These are phyloP conservation scores for Crotophaga sulcirostris DNA, from an alignment of 2,113 vertebrate species.

Conservation along the genomic window DNA sequence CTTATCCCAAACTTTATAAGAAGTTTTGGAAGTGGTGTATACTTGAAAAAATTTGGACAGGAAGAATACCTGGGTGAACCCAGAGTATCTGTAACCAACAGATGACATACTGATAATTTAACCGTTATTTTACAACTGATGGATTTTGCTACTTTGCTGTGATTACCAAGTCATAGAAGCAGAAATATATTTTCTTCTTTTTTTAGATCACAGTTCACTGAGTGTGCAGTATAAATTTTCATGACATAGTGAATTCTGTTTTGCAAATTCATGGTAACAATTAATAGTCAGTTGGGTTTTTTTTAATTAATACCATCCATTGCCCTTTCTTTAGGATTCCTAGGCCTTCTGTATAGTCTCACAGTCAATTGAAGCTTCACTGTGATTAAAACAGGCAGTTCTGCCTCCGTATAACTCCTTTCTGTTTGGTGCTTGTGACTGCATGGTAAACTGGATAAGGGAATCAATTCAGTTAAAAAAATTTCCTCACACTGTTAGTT, in stretches of 20 bases:
- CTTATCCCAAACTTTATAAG: not conserved
- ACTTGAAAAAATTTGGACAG: not conserved
- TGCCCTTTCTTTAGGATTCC: slow-evolving; percentile 48
- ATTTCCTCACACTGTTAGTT: not conserved
- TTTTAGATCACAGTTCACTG: not conserved
- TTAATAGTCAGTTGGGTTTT: not conserved
- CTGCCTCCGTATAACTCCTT: slow-evolving; percentile 40
- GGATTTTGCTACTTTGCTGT: not conserved
- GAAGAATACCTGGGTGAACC: not conserved
- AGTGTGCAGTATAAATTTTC: not conserved
- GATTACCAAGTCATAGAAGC: not conserved
- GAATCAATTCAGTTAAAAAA: slow-evolving; percentile 5
- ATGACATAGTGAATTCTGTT: not conserved
- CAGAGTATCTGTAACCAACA: not conserved
- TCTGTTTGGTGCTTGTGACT: slow-evolving; percentile 14
- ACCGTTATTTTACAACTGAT: not conserved
- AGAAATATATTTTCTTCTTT: not conserved
- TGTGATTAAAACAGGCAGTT: slow-evolving; percentile 50
- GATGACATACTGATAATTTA: not conserved
- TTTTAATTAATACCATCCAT: not conserved
- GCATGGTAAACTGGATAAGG: slow-evolving; percentile 24
- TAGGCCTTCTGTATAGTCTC: slow-evolving; percentile 50
- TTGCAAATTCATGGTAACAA: not conserved
- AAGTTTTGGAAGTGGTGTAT: not conserved
- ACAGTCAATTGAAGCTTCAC: slow-evolving; percentile 41